Evolutionary conservation across 2,113 vertebrate genomes (phyloP).

Genomic region (Genyomyrus donnyi): DNA sequence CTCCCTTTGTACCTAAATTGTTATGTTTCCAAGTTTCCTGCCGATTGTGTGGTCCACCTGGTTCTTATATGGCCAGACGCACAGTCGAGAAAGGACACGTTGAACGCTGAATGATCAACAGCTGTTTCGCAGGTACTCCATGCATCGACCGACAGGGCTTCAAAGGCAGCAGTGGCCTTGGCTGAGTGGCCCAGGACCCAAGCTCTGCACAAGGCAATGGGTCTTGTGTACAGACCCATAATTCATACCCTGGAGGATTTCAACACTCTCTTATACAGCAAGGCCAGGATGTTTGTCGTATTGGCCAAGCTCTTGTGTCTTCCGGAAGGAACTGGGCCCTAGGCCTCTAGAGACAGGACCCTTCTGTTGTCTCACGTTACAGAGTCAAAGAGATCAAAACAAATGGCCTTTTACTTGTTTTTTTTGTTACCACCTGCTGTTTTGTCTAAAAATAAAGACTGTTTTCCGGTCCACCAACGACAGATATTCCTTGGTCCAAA

Average conservation of each 20-base stretch:
- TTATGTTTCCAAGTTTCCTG: not conserved
- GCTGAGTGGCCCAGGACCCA: not conserved
- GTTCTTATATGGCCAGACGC: not conserved
- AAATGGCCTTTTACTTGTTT: constrained; percentile 3
- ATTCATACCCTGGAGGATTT: not conserved
- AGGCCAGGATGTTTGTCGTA: not conserved
- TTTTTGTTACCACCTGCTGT: constrained; percentile 25
- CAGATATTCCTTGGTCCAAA: constrained; percentile 10
- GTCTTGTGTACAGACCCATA: not conserved
- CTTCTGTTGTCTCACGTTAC: constrained; percentile 15
- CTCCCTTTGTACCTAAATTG: not conserved
- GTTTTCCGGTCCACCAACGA: not conserved
- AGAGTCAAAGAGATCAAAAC: constrained; percentile 6
- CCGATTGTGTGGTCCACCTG: not conserved
- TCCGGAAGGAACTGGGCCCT: not conserved
- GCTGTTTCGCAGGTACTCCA: constrained; percentile 3
- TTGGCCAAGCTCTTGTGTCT: not conserved
- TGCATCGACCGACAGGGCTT: not conserved
- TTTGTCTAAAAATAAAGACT: constrained; percentile 18
- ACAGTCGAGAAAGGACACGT: constrained; percentile 44
- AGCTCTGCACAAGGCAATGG: constrained; percentile 24
- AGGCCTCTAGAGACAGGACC: not conserved
- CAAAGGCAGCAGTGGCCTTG: not conserved
- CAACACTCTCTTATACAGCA: not conserved
- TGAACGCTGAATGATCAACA: constrained; percentile 55